A percentile compares a stretch with the other conserved stretches of the same genome.
Conservation (phyloP, 2,797 vertebrate species). For the Myoxocephalus aenaeus region DNA sequence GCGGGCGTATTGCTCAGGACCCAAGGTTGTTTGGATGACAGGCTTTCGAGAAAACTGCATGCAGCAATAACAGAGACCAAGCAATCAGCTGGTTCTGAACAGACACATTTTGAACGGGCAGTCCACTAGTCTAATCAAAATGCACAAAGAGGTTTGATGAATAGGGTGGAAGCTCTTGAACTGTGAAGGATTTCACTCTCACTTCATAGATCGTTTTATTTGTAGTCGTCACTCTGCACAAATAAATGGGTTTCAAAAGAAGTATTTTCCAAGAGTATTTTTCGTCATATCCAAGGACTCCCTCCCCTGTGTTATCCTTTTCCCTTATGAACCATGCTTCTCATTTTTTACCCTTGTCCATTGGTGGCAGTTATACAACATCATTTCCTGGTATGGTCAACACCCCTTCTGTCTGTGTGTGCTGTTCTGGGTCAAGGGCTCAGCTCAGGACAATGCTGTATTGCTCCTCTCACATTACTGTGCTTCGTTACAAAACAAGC, state of each 20-base stretch:
- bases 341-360: constrained; percentile 42
- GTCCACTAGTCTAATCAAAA: constrained; percentile 5
- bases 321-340: background rate
- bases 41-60: background rate
- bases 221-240: background rate
- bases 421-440: constrained; percentile 76
- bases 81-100: background rate
- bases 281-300: constrained; percentile 3
- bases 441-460: constrained; percentile 75
- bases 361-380: constrained; percentile 41
- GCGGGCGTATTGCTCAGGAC: background rate
- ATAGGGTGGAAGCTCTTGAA: background rate
- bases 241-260: constrained; percentile 2
- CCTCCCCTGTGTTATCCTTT: background rate
- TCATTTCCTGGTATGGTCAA: constrained; percentile 43
- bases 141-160: background rate
- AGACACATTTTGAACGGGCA: background rate
- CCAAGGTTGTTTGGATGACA: background rate
- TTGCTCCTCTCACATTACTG: constrained; percentile 80
- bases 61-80: background rate
- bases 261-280: constrained; percentile 1
- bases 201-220: background rate
- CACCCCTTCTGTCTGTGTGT: constrained; percentile 44
- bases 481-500: constrained; percentile 77
- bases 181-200: background rate